Evolutionary conservation across 2,113 vertebrate genomes (phyloP), one percentile per base, ranked within the genome.

Genomic region (Oxygymnocypris stewartii): DNA sequence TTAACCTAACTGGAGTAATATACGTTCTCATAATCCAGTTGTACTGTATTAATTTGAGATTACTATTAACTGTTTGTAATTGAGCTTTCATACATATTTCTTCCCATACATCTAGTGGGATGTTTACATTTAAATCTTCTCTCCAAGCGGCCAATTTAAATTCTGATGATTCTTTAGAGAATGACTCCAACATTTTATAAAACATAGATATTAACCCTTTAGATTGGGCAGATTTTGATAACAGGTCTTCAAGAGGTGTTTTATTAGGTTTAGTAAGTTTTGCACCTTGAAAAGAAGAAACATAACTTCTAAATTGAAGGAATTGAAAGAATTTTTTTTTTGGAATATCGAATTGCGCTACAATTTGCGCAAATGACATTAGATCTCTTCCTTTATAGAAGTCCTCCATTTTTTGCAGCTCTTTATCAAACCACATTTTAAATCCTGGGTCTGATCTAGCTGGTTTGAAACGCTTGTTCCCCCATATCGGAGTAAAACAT

Each of bases 401-500:
- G 6, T 74, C 9, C 14, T 42, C 1, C 1, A 5, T 73, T 73
- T 73, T 35, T 11, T 20, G 37, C 35, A 74, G 71, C 37, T 35
- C 20, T 74, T 13, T n/a, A n/a, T 44, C 20, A 44, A 5, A 42
- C 71, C 71, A 44, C 5, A n/a, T 4, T 4, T 74, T 42, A 44
- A 44, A 74, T 44, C 71, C 71, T 44, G 40, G 9, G 10, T 74
- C 71, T 12, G 37, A 75, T 47, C 20, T 75, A n/a, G 40, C 71
- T 44, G 40, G 40, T 75, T 75, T 75, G 8, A 74, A 75, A 44
- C 71, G 2, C 20, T 42, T 20, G 4, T 74, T 74, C 20, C 37
- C 37, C 71, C 37, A 75, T 75, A 44, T n/a, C 42, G 71, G 71
- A 4, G 71, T 75, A 75, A 74, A 42, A 37, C 28, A 37, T 73